Conservation (phyloP, 2,888 invertebrate genomes). For the Altica lythri region DNA sequence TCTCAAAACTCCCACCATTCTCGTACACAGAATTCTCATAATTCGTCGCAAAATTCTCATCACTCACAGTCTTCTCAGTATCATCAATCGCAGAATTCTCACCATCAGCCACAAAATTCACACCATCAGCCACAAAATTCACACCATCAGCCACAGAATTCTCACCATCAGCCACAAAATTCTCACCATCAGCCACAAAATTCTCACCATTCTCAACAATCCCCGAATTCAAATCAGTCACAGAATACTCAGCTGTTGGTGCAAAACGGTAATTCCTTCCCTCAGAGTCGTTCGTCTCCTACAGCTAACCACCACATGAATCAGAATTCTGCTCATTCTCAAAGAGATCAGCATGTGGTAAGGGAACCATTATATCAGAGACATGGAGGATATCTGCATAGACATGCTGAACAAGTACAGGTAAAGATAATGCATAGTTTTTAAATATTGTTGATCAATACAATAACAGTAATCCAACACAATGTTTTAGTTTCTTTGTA, state of each 20-base stretch:
- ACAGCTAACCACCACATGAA: conserved; percentile 17
- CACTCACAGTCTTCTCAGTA: conserved; percentile 8
- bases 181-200: conserved; percentile 4
- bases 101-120: conserved; percentile 38
- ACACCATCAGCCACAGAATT: conserved; percentile 26
- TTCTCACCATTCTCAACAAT: conserved; percentile 2
- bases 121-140: conserved; percentile 32
- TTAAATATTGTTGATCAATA: too few species aligned
- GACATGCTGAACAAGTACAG: conserved; percentile 56
- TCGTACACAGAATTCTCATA: conserved; percentile 18
- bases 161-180: conserved; percentile 1
- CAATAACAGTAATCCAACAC: too few species aligned
- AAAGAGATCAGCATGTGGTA: conserved; percentile 37
- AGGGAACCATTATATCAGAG: conserved; percentile 51
- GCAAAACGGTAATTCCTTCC: conserved; percentile 3
- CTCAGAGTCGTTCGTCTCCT: conserved; percentile 18
- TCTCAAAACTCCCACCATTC: conserved; percentile 27
- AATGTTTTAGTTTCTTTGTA: too few species aligned
- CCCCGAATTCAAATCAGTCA: neutral
- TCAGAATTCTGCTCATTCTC: conserved; percentile 19
- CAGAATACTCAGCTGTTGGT: neutral
- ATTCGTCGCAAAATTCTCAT: conserved; percentile 28
- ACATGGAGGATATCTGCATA: conserved; percentile 54
- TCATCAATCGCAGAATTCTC: conserved; percentile 1
- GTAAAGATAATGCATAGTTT: too few species aligned